Base-by-base conservation (phyloP, 2,113 vertebrate genomes). In the Chrysochloris asiatica region DNA sequence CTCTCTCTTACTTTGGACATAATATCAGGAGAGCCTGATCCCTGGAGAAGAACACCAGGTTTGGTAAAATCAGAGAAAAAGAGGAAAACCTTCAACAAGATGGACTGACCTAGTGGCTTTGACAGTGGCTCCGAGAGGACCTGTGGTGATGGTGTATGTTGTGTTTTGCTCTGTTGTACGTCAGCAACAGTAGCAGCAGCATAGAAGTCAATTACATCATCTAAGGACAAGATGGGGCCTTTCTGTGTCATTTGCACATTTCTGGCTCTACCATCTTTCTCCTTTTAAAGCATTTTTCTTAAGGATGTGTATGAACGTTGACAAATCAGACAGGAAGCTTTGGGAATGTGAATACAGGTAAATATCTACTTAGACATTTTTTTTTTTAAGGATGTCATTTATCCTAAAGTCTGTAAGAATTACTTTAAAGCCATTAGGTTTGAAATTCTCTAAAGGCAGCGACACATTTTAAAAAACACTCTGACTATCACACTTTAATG, bases 251-350 rank as follows among this genome's bases (percentile, higher is more conserved):
- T 43, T 92, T 94, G 73, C 65, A 52, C 77, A 89, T 82, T 92
- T 71, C 69, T 26, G 8, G 81, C 28, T 45, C 83, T 59, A 61
- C 72, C 72, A 10, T 87, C 96, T 95, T 93, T 92, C 94, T 91
- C 77, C 33, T 93, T 94, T 95, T 90, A 95, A 91, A 94, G 28
- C 77, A 78, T 92, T 94, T 86, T 88, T 93, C 63, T 91, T 95
- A 67, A 75, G 59, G 90, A 93, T 0, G 0, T 92, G 69, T n/a
- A 26, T 33, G 48, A 89, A 30, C 86, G 0, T 84, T 95, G 95
- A 95, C 82, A 96, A 93, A 95, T 43, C 89, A 95, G 93, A 95
- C 94, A 95, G 94, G 88, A 93, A 94, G 67, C 83, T 59, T 86
- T 75, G 80, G 59, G 83, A 94, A 80, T 95, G 90, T 85, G 93